These are phyloP conservation scores for Gastracanthus pulcherrimus DNA, from an alignment of 2,888 invertebrate species.

Conservation along the genomic window DNA sequence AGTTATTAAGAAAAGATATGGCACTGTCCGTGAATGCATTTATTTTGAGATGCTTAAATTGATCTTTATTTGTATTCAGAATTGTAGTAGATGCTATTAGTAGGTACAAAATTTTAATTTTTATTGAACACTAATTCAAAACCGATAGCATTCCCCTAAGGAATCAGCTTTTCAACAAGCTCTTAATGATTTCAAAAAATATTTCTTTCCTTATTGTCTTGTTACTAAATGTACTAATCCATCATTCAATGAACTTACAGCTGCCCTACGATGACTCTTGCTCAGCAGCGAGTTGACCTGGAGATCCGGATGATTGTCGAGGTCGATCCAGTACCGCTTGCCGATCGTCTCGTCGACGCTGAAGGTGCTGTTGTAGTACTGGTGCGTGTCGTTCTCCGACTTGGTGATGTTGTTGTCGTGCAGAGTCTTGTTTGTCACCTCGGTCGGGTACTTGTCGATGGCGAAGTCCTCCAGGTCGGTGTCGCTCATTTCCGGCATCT, in stretches of 20 bases:
- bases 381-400: constrained; percentile 83
- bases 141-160: no score
- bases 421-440: constrained; percentile 76
- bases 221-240: no score
- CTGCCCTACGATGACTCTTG: constrained; percentile 90
- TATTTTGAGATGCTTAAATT: no score
- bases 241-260: constrained; percentile 85
- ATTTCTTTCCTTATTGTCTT: no score
- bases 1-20: background rate
- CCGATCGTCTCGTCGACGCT: constrained; percentile 81
- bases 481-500: background rate
- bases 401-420: constrained; percentile 78
- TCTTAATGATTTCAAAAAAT: no score
- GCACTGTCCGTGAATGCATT: background rate
- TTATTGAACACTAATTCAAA: no score
- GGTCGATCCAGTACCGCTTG: constrained; percentile 85
- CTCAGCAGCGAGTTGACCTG: constrained; percentile 86
- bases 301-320: constrained; percentile 80
- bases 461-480: constrained; percentile 69
- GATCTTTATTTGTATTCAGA: no score
- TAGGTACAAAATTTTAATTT: no score
- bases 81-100: no score
- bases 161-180: no score
- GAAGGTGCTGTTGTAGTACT: constrained; percentile 89
- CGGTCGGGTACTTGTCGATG: constrained; percentile 72